Base-by-base conservation (phyloP, 1,140 invertebrate species). In the Aphelenchoides besseyi region DNA sequence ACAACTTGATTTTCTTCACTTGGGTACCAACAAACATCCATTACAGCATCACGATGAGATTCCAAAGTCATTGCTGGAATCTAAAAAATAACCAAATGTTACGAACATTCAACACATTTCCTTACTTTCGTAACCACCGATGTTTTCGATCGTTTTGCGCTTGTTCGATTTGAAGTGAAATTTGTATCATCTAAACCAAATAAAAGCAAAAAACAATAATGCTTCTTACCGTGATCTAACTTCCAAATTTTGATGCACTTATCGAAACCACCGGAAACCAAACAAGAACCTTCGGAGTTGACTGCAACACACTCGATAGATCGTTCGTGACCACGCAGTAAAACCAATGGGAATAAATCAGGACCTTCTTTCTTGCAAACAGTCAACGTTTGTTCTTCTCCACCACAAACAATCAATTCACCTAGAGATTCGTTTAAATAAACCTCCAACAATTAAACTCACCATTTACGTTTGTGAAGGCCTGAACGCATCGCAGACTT, bases 31-130 rank as follows among this genome's bases (percentile, higher is more conserved):
- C 89, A 87, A 0, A 93, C 88, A 0, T 90, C 89, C 3, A 92
- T 92, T 3, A 98, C 89, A 23, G 90, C 91, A 86, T 98, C 95
- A 74, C 90, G 90, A 84, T 99, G 96, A 0, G 94, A 94, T 85
- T 91, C 90, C 69, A 98, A 86, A 12, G 94, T 97, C 79, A 92
- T 88, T 71, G 91, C 85, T 1, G 95, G 93, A 52, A 90, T 90
- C 90, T 94, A 79, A 30, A 75, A 41, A 28, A 37, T 57, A 16
- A 3, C 55, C 23, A 69, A 8, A 33, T 55, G 2, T 67, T 26
- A 23, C 3, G 23, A 12, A 32, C 26, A 63, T 75, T 62, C 23
- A 28, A 57, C 12, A 75, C 5, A 35, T 2, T 3, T 1, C 57
- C 48, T 41, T 35, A 77, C 76, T 57, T 79, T 82, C 12, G 79